Evolutionary conservation across 2,888 invertebrate species (phyloP), one percentile per base, ranked within the genome.

Genomic region (Homarus gammarus): DNA sequence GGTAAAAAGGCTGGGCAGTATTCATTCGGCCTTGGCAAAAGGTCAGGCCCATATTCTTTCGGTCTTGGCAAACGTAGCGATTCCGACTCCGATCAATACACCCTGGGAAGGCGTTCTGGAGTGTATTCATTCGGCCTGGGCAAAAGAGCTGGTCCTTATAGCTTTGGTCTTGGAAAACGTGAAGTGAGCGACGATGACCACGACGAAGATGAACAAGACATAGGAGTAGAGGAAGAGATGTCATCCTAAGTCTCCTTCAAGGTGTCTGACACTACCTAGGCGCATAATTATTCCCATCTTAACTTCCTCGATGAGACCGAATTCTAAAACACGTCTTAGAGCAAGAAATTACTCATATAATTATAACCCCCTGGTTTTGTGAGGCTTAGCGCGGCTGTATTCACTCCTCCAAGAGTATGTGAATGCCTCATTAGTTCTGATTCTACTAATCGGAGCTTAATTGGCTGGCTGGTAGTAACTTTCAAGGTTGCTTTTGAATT

Each of bases 1-100:
- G 87, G 87, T 12, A 87, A 87, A 27, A 82, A 81, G 64, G 82
- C 61, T 5, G 87, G 87, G 15, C 81, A 72, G 15, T 87, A 87
- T 18, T 51, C 82, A 5, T 87, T 87, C 40, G 87, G 87, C 8
- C 82, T 87, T 40, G 87, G 87, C 0, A 87, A 73, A 31, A 27
- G 87, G 49, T 51, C 73, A 18, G 81, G 36, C 2, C 87, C 82
- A 31, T 87, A 87, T 36, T 64, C 82, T 12, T 87, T 87, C 36
- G 87, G 82, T 27, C 75, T 87, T 36, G 84, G 84, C 0, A 84
- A 84, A 49, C 70, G 44, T 18, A 49, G 18, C 27, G 61, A n/a
- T 31, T 68, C 40, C 61, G 33, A 40, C 15, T 70, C 49, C 22
- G 70, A 49, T 51, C 2, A 10, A 56, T 49, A 27, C 56, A 56